These are phyloP conservation scores for Spinibarbus caldwelli DNA, from an alignment of 2,797 vertebrate species.

Conservation along the genomic window DNA sequence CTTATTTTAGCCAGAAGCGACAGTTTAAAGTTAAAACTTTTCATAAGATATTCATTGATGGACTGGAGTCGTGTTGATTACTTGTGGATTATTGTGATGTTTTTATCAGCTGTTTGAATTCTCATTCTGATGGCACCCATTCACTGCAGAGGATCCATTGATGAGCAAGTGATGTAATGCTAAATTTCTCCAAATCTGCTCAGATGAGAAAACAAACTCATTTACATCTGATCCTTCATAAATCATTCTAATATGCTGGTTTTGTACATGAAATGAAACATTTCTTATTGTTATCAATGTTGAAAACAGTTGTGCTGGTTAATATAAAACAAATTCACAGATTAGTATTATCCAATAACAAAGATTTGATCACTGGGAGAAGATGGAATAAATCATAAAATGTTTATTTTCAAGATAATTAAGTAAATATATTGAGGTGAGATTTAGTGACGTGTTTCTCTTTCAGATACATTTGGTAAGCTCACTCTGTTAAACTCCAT, in stretches of 20 bases:
- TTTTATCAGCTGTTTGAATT: neutral
- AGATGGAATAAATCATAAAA: neutral
- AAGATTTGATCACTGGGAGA: neutral
- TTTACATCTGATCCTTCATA: neutral
- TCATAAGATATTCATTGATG: no score
- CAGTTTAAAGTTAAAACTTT: no score
- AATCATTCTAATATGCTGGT: neutral
- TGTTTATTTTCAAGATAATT: neutral
- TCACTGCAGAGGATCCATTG: neutral
- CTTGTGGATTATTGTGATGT: neutral
- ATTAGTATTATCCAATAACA: neutral
- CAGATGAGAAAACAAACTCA: neutral
- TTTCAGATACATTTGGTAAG: slow-evolving; percentile 90
- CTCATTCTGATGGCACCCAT: neutral
- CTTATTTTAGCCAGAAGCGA: no score
- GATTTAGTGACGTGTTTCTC: neutral
- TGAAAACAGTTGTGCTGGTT: neutral
- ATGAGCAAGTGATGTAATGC: neutral
- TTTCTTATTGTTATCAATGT: neutral
- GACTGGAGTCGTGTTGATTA: neutral
- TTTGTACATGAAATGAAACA: neutral
- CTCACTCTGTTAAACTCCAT: slow-evolving; percentile 91
- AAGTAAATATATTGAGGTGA: neutral
- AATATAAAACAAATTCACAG: neutral
- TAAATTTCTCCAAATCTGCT: neutral